Conservation (phyloP, 2,888 invertebrate genomes). For the Heteropelma amictum region DNA sequence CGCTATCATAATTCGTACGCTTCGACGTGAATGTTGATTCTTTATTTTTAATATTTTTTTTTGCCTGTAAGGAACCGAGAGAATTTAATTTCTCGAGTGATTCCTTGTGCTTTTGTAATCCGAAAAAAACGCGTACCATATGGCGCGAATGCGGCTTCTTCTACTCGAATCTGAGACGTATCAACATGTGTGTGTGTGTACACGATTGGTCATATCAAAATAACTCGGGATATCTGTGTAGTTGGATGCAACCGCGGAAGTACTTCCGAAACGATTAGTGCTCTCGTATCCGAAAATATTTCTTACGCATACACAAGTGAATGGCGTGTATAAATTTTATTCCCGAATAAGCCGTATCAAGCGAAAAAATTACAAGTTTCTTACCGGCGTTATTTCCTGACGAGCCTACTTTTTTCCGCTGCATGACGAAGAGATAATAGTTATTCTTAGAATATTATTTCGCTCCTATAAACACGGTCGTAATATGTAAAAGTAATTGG, state of each 20-base stretch:
- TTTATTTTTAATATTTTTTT: slow-evolving; percentile 5
- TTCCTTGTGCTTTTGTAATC: slow-evolving; percentile 11
- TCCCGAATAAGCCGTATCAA: too few relatives aligned
- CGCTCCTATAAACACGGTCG: too few relatives aligned
- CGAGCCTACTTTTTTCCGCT: slow-evolving; percentile 24
- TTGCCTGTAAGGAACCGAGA: background rate
- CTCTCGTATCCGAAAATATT: slow-evolving; percentile 28
- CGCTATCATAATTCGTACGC: slow-evolving; percentile 9
- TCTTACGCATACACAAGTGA: background rate
- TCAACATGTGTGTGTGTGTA: background rate
- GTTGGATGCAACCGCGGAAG: slow-evolving; percentile 36
- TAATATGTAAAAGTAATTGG: too few relatives aligned
- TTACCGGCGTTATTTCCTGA: slow-evolving; percentile 36
- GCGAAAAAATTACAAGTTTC: slow-evolving; percentile 6
- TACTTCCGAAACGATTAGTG: slow-evolving; percentile 12
- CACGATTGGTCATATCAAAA: slow-evolving; percentile 37
- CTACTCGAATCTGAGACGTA: background rate
- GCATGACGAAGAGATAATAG: slow-evolving; percentile 26
- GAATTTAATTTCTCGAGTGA: background rate
- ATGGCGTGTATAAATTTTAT: background rate
- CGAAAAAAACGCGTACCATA: slow-evolving; percentile 41
- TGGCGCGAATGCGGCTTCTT: slow-evolving; percentile 15
- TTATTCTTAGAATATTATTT: background rate
- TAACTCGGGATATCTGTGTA: slow-evolving; percentile 27
- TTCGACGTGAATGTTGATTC: slow-evolving; percentile 16